Conservation (phyloP, 2,888 invertebrate genomes). For the Timema cristinae region DNA sequence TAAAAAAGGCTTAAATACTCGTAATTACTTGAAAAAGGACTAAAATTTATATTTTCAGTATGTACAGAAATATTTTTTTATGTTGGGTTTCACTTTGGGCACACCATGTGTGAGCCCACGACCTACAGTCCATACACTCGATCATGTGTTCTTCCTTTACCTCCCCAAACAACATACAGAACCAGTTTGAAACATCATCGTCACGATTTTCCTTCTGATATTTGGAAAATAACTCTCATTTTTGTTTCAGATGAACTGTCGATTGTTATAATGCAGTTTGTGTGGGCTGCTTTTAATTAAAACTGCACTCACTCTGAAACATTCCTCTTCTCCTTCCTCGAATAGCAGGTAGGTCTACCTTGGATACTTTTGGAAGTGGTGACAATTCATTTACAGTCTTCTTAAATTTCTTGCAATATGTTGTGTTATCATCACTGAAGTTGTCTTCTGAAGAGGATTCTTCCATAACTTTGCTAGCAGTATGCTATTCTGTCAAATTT, state of each 20-base stretch:
- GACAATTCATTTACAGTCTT: constrained; percentile 25
- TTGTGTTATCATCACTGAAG: constrained; percentile 1
- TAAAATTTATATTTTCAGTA: too few species aligned
- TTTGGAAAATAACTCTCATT: neutral
- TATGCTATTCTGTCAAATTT: neutral
- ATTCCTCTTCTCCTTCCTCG: neutral
- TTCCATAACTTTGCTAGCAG: too few species aligned
- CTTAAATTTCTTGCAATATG: constrained; percentile 2
- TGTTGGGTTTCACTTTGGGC: constrained; percentile 9
- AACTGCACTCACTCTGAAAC: constrained; percentile 24
- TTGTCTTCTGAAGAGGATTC: neutral
- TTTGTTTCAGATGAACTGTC: neutral
- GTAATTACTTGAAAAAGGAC: too few species aligned
- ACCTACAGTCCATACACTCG: constrained; percentile 10
- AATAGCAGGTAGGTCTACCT: constrained; percentile 12
- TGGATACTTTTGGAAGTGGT: constrained; percentile 18
- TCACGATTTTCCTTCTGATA: neutral
- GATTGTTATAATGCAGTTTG: constrained; percentile 9
- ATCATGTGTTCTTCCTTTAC: constrained; percentile 15
- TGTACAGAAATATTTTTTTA: neutral
- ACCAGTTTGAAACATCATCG: neutral
- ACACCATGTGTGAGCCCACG: constrained; percentile 6
- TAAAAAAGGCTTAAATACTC: too few species aligned
- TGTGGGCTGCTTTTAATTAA: constrained; percentile 26
- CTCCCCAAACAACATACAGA: constrained; percentile 17